These are phyloP conservation scores for Penaeus monodon DNA, from an alignment of 2,888 invertebrate genomes.

Conservation along the genomic window DNA sequence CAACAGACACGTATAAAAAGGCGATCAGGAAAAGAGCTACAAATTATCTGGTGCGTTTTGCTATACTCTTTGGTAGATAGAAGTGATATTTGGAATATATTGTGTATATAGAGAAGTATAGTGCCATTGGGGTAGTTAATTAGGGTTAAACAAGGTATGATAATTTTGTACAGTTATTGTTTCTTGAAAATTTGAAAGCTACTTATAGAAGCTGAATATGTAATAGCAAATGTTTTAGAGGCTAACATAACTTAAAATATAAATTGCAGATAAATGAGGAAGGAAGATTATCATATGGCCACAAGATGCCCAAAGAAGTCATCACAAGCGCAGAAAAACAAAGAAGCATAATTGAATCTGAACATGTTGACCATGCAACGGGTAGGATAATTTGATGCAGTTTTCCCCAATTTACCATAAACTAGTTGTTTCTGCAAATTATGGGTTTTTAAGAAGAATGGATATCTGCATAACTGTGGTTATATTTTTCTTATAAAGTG, in stretches of 20 bases:
- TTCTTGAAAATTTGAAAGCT: too few relatives aligned
- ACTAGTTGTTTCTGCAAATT: neutral
- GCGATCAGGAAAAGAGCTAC: conserved; percentile 66
- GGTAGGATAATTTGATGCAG: conserved; percentile 57
- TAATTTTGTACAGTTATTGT: too few relatives aligned
- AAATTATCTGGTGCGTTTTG: conserved; percentile 65
- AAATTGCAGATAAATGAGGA: conserved; percentile 63
- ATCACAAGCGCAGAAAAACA: conserved; percentile 65
- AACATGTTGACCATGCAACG: conserved; percentile 66
- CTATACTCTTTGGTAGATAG: neutral
- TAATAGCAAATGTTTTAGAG: neutral
- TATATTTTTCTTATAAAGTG: too few relatives aligned
- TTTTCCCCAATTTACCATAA: too few relatives aligned
- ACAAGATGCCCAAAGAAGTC: conserved; percentile 66
- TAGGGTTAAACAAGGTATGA: too few relatives aligned
- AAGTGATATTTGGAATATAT: neutral
- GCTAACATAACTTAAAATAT: neutral
- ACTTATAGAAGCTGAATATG: too few relatives aligned
- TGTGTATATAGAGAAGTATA: neutral
- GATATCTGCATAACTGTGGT: neutral
- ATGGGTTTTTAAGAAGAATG: neutral
- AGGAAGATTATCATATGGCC: conserved; percentile 66
- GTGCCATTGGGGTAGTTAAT: too few relatives aligned
- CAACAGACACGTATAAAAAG: conserved; percentile 65
- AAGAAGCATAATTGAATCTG: conserved; percentile 61